phyloP scores from a whole-genome alignment of 2,113 vertebrate species.

The Paedocypris sp. region DNA sequence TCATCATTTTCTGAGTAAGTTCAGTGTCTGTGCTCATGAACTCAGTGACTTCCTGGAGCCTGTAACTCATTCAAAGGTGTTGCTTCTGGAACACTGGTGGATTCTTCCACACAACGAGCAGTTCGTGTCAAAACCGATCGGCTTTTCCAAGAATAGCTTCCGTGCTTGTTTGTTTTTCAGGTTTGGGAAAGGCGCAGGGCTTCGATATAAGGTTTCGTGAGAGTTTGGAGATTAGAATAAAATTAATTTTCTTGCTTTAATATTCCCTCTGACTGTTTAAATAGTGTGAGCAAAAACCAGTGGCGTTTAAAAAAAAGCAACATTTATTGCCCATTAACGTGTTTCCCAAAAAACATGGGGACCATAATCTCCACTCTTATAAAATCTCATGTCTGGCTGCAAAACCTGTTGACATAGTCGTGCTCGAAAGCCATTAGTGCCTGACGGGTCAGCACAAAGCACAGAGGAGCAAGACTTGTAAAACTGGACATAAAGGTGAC shows the following conservation, averaged over 20 bases:
- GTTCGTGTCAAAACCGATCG: constrained; percentile 14
- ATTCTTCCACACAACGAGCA: constrained; percentile 15
- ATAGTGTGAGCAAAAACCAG: constrained; percentile 43
- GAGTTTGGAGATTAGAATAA: no score
- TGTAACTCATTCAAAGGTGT: constrained; percentile 26
- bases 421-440: constrained; percentile 26
- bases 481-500: constrained; percentile 9
- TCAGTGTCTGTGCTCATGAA: no score
- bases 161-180: constrained; percentile 6
- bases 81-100: constrained; percentile 3
- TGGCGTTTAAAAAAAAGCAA: constrained; percentile 34
- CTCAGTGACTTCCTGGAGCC: no score
- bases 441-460: constrained; percentile 10
- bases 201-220: no score
- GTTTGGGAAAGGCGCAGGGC: constrained; percentile 9
- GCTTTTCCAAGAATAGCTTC: constrained; percentile 3
- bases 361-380: constrained; percentile 43
- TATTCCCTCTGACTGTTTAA: no score
- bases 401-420: constrained; percentile 26
- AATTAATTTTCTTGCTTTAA: constrained; percentile 21
- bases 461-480: not conserved
- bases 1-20: no score
- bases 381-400: constrained; percentile 27
- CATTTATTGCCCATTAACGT: constrained; percentile 38
- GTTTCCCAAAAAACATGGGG: constrained; percentile 31